Evolutionary conservation across 1,140 invertebrate genomes (phyloP).

Genomic region (Potamilus streckersoni): DNA sequence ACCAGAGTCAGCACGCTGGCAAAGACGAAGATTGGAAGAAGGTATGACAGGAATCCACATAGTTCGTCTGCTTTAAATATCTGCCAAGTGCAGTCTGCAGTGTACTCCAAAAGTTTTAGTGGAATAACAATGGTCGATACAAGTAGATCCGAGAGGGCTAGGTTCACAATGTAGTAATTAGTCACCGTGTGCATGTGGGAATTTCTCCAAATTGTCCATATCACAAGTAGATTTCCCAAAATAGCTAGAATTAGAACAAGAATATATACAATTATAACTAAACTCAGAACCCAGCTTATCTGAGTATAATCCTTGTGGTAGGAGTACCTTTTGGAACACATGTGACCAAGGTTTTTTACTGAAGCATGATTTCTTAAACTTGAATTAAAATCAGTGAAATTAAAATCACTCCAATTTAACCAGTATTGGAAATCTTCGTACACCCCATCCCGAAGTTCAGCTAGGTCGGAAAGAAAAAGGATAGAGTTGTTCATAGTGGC

Average conservation of each 20-base stretch:
- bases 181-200: slow-evolving; percentile 71
- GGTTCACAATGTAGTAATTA: slow-evolving; percentile 72
- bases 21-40: slow-evolving; percentile 70
- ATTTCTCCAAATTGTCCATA: slow-evolving; percentile 63
- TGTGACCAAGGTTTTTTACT: background rate
- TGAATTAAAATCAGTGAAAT: too few species aligned
- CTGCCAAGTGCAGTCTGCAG: slow-evolving; percentile 64
- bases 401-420: too few species aligned
- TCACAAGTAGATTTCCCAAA: slow-evolving; percentile 59
- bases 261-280: slow-evolving; percentile 54
- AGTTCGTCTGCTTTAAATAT: slow-evolving; percentile 63
- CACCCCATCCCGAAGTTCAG: too few species aligned
- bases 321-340: background rate
- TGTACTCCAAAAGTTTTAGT: slow-evolving; percentile 70
- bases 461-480: too few species aligned
- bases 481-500: too few species aligned
- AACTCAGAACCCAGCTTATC: slow-evolving; percentile 28
- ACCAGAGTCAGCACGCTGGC: slow-evolving; percentile 67
- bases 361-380: too few species aligned
- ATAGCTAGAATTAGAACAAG: slow-evolving; percentile 66
- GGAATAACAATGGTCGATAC: slow-evolving; percentile 70
- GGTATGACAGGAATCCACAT: slow-evolving; percentile 66
- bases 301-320: slow-evolving; percentile 48
- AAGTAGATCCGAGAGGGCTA: slow-evolving; percentile 69
- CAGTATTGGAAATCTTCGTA: too few species aligned